These are phyloP conservation scores for Brienomyrus longianalis DNA, from an alignment of 2,113 vertebrate genomes.

Conservation along the genomic window DNA sequence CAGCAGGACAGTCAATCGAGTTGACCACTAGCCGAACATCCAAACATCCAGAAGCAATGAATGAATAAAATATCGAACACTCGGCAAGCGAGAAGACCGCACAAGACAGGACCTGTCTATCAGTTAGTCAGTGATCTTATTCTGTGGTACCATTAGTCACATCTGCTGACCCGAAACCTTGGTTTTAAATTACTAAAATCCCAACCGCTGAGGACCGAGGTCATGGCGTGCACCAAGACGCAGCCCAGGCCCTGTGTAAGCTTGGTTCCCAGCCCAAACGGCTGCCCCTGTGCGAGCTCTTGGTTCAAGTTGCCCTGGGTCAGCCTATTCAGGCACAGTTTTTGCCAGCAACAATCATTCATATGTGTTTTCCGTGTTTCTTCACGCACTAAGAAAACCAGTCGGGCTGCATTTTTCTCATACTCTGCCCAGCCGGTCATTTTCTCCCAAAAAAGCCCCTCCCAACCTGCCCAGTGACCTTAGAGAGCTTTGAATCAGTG, in stretches of 20 bases:
- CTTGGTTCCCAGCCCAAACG: slow-evolving; percentile 29
- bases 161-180: background rate
- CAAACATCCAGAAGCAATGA: background rate
- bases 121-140: background rate
- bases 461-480: background rate
- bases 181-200: background rate
- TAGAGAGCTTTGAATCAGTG: background rate
- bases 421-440: background rate
- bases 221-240: background rate
- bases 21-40: background rate
- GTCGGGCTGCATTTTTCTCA: background rate
- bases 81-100: background rate
- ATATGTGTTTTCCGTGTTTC: slow-evolving; percentile 35
- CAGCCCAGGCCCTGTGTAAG: too few species aligned
- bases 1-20: background rate
- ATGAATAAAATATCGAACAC: background rate
- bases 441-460: background rate
- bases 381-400: background rate
- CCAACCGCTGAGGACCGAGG: background rate
- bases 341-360: slow-evolving; percentile 33
- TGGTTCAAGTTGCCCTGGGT: slow-evolving; percentile 13
- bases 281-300: slow-evolving; percentile 33
- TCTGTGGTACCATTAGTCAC: background rate
- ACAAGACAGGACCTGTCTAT: background rate
- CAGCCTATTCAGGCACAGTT: background rate